Evolutionary conservation across 2,888 invertebrate genomes (phyloP).

Genomic region (Spodoptera exigua): DNA sequence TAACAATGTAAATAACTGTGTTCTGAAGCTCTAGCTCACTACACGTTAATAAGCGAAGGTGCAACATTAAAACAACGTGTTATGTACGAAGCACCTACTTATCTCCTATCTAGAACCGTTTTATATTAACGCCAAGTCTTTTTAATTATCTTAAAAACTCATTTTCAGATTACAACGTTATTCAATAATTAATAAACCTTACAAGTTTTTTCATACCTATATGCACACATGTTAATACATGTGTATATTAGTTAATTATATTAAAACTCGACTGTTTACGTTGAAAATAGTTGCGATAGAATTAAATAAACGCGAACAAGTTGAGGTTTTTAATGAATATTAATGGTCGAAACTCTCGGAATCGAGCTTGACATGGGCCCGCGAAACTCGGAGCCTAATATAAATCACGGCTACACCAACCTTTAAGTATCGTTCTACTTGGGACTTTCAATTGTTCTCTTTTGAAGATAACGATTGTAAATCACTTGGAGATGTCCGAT

Average conservation of each 20-base stretch:
- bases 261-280: constrained; percentile 30
- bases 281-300: constrained; percentile 70
- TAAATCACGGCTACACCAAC: constrained; percentile 81
- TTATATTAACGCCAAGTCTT: constrained; percentile 14
- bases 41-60: constrained; percentile 15
- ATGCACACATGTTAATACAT: constrained; percentile 21
- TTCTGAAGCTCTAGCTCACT: background rate
- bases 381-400: constrained; percentile 73
- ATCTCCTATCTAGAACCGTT: constrained; percentile 3
- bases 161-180: constrained; percentile 27
- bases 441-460: constrained; percentile 62
- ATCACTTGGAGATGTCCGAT: constrained; percentile 28
- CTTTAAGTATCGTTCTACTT: constrained; percentile 67
- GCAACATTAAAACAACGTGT: constrained; percentile 2
- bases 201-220: constrained; percentile 29
- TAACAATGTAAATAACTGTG: too few relatives aligned
- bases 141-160: constrained; percentile 23
- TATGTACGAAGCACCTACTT: constrained; percentile 11
- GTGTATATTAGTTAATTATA: constrained; percentile 37
- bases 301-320: constrained; percentile 81
- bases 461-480: constrained; percentile 51
- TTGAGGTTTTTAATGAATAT: constrained; percentile 83
- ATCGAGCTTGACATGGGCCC: constrained; percentile 79
- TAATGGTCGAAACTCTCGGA: constrained; percentile 81
- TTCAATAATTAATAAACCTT: constrained; percentile 45